Evolutionary conservation across 2,113 vertebrate species (phyloP).

Genomic region (Coptodon bakossiorum): DNA sequence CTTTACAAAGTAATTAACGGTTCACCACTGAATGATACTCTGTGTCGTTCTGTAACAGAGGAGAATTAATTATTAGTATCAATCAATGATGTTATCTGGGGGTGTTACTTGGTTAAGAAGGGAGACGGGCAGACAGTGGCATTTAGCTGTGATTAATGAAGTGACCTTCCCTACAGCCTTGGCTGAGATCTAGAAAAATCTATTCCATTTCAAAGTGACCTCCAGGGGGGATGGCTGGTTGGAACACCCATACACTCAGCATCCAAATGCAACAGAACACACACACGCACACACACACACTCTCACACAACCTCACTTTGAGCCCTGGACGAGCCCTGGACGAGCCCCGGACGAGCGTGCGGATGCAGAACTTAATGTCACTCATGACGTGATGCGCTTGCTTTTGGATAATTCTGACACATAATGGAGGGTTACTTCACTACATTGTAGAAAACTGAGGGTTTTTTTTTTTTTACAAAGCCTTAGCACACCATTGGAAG

Average conservation of each 20-base stretch:
- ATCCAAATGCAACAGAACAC: constrained; percentile 45
- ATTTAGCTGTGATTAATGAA: constrained; percentile 77
- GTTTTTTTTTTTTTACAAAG: background rate
- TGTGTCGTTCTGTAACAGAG: constrained; percentile 34
- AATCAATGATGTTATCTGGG: constrained; percentile 72
- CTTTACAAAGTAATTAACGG: constrained; percentile 71
- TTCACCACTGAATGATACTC: constrained; percentile 58
- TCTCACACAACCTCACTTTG: background rate
- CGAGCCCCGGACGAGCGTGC: background rate
- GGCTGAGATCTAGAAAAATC: constrained; percentile 66
- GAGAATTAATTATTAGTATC: constrained; percentile 74
- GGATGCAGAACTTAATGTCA: background rate
- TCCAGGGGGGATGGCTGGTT: constrained; percentile 19
- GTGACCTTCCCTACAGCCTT: constrained; percentile 69
- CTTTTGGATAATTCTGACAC: background rate
- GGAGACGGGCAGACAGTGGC: constrained; percentile 61
- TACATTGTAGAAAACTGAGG: background rate
- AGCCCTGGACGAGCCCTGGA: background rate
- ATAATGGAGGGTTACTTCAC: background rate
- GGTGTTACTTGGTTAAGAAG: constrained; percentile 59
- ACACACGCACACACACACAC: background rate
- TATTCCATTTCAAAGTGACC: constrained; percentile 71
- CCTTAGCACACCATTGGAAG: background rate
- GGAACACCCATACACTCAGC: constrained; percentile 43
- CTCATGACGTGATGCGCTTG: background rate